Evolutionary conservation across 2,797 vertebrate genomes (phyloP).

Genomic region (Ceyx erithaca): DNA sequence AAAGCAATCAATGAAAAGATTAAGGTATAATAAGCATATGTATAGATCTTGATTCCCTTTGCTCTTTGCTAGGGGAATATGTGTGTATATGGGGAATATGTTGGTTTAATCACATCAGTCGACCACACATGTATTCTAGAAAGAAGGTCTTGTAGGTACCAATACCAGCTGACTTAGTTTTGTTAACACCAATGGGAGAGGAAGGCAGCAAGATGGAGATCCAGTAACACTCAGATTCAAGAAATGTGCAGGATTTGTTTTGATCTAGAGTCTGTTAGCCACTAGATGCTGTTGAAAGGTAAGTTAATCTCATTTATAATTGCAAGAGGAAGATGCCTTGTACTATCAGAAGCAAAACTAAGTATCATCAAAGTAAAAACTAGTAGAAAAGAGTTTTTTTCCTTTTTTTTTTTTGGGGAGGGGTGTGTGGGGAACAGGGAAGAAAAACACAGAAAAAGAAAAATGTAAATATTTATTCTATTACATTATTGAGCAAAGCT

Average conservation of each 20-base stretch:
- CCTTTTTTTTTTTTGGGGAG: background rate
- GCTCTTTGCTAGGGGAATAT: background rate
- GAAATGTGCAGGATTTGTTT: background rate
- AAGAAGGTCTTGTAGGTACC: background rate
- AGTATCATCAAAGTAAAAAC: background rate
- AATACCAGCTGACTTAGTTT: background rate
- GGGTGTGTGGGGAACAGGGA: background rate
- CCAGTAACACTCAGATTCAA: background rate
- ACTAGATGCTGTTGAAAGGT: background rate
- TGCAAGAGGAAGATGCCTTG: background rate
- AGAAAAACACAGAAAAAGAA: background rate
- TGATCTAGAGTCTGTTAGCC: background rate
- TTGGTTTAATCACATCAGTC: background rate
- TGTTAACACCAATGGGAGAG: background rate
- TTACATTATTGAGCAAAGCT: background rate
- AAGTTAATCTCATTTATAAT: background rate
- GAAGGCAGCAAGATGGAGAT: background rate
- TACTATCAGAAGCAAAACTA: background rate
- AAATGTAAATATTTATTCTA: background rate
- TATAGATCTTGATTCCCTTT: background rate
- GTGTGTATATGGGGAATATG: accelerated
- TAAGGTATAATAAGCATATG: background rate
- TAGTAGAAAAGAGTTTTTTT: background rate
- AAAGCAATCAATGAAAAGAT: background rate
- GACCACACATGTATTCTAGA: background rate